phyloP scores from a whole-genome alignment of 1,140 invertebrate species.

The Dermatophagoides farinae region DNA sequence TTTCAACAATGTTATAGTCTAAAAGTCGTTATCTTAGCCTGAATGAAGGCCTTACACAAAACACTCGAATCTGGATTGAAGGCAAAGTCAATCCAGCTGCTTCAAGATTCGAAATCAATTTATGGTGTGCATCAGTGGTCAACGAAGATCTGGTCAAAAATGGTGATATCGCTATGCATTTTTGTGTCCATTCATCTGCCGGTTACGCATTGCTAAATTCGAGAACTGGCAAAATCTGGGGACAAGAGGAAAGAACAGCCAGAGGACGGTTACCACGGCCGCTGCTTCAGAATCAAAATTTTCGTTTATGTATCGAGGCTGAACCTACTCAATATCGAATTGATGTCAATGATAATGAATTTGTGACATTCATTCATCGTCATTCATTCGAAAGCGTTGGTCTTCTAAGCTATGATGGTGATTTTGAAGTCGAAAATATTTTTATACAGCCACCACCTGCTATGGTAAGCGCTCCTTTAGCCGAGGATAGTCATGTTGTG shows the following conservation, averaged over 20 bases:
- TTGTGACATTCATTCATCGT: conserved; percentile 1
- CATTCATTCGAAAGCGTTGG: neutral
- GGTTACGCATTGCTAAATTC: conserved; percentile 6
- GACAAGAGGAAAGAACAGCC: conserved; percentile 3
- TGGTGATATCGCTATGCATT: conserved; percentile 5
- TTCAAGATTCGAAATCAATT: conserved; percentile 3
- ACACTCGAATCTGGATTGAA: neutral
- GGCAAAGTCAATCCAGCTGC: conserved; percentile 2
- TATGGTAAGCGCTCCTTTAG: neutral
- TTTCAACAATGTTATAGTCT: neutral
- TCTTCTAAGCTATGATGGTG: conserved; percentile 5
- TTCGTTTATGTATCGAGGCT: neutral
- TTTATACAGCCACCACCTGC: neutral
- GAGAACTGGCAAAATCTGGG: neutral
- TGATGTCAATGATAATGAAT: neutral
- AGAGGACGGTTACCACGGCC: conserved; percentile 3
- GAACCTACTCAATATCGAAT: neutral
- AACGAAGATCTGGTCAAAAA: conserved; percentile 4
- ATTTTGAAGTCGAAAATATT: conserved; percentile 1
- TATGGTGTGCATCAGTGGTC: neutral
- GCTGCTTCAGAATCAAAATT: conserved; percentile 5
- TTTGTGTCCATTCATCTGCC: conserved; percentile 2
- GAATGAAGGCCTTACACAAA: conserved; percentile 1
- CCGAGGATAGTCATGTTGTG: neutral
- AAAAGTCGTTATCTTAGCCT: conserved; percentile 1